Evolutionary conservation across 2,113 vertebrate species (phyloP), one percentile per base, ranked within the genome.

Genomic region (Muntiacus muntjak): DNA sequence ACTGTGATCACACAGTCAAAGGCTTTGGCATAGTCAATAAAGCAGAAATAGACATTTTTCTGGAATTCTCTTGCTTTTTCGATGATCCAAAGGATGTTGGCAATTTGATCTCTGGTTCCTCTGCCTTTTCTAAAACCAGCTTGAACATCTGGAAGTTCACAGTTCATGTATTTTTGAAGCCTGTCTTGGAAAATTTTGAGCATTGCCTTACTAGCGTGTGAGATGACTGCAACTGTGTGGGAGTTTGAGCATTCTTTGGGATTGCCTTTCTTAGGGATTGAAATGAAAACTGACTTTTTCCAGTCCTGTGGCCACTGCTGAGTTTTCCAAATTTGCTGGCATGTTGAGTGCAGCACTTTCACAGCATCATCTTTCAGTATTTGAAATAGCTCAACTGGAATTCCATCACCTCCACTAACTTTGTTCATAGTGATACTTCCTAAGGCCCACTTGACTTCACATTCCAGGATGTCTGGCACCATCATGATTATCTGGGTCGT

Each of bases 161-260:
- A 1, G 62, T 64, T 64, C 30, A n/a, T 0, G 1, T n/a, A 64
- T 2, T 64, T 15, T 8, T n/a, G 15, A 64, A 64, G 62, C 15
- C 15, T 64, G 33, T 15, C 16, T 64, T 64, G 62, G 33, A 64
- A 7, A 64, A 64, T 8, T n/a, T 64, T 64, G 62, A 64, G 62
- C 33, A 64, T 64, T 64, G 19, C 6, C 8, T 64, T 64, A 0
- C 62, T n/a, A n/a, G 0, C 1, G 3, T 64, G 62, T 64, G 62
- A 64, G 30, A 33, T 64, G 30, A 64, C 1, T 33, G 15, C 62
- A 64, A n/a, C 17, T 64, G 62, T 33, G 15, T 0, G 0, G 15
- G 4, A 64, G 30, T 64, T 64, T 33, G 30, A 8, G 30, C 62
- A 17, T 64, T 17, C 62, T 64, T 64, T 64, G 7, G 62, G 7